Conservation (phyloP, 2,888 invertebrate species). For the Drosophila robusta region DNA sequence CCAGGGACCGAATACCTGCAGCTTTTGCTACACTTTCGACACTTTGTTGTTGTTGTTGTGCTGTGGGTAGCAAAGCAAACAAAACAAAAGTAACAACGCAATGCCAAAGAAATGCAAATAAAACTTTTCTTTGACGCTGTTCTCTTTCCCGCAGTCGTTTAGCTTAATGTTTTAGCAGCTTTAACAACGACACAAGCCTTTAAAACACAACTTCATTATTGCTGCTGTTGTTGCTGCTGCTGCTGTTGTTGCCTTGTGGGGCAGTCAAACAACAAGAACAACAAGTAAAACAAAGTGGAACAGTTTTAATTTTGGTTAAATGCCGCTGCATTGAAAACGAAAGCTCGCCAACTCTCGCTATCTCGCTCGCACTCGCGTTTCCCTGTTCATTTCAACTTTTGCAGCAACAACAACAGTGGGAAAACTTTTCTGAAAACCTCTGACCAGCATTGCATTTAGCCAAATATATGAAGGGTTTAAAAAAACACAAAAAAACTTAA, state of each 20-base stretch:
- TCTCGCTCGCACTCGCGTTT: background rate
- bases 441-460: constrained; percentile 24
- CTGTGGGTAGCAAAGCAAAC: constrained; percentile 33
- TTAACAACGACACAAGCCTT: constrained; percentile 35
- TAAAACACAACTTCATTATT: constrained; percentile 19
- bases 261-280: constrained; percentile 11
- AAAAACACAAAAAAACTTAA: constrained; percentile 40
- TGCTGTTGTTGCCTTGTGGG: constrained; percentile 2
- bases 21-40: constrained; percentile 49
- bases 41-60: constrained; percentile 13
- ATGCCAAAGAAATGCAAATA: constrained; percentile 75
- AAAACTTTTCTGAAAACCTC: constrained; percentile 19
- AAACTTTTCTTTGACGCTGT: constrained; percentile 54
- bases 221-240: too few relatives aligned
- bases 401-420: constrained; percentile 14
- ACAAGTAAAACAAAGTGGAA: constrained; percentile 25
- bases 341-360: constrained; percentile 13
- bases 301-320: constrained; percentile 59
- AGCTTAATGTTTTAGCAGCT: constrained; percentile 46
- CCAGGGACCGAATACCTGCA: constrained; percentile 58
- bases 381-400: constrained; percentile 39
- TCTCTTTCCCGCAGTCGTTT: constrained; percentile 17
- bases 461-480: constrained; percentile 14
- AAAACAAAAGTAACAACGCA: constrained; percentile 61
- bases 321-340: constrained; percentile 43